These are phyloP conservation scores for Drosophila niveifrons DNA, from an alignment of 2,888 invertebrate genomes.

Conservation along the genomic window DNA sequence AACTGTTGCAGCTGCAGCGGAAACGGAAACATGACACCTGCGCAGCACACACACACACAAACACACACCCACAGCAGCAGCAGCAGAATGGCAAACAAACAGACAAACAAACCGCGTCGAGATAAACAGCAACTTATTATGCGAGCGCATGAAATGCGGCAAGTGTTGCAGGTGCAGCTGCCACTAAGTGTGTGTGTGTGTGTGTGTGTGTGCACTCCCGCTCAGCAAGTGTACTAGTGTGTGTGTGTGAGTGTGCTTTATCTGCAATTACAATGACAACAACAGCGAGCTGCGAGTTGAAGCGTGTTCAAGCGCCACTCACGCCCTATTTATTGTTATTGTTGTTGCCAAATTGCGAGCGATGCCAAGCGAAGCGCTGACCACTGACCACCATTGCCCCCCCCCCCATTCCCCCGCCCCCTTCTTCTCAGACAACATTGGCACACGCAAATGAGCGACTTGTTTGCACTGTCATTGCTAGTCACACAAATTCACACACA, in stretches of 20 bases:
- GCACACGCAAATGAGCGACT: slow-evolving; percentile 28
- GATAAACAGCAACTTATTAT: slow-evolving; percentile 80
- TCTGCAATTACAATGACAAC: slow-evolving; percentile 55
- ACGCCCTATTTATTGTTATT: slow-evolving; percentile 50
- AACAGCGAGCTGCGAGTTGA: slow-evolving; percentile 5
- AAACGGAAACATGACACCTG: slow-evolving; percentile 80
- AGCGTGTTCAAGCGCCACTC: slow-evolving; percentile 25
- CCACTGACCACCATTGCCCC: slow-evolving; percentile 1
- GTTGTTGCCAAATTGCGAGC: slow-evolving; percentile 50
- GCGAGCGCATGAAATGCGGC: slow-evolving; percentile 68
- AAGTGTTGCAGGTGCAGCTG: slow-evolving; percentile 14
- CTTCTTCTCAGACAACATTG: too few relatives aligned
- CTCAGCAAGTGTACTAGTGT: background rate
- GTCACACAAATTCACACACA: slow-evolving; percentile 13
- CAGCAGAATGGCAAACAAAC: slow-evolving; percentile 51
- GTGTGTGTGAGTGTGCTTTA: slow-evolving; percentile 37
- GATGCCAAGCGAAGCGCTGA: slow-evolving; percentile 16
- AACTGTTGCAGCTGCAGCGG: slow-evolving; percentile 52
- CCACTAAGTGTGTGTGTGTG: slow-evolving; percentile 25
- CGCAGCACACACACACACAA: slow-evolving; percentile 33
- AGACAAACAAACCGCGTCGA: slow-evolving; percentile 61
- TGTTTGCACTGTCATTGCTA: slow-evolving; percentile 38
- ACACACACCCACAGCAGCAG: slow-evolving; percentile 13
- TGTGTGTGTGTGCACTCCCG: background rate
- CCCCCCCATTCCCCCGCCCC: background rate